Evolutionary conservation across 2,113 vertebrate species (phyloP).

Genomic region (Podiceps cristatus): DNA sequence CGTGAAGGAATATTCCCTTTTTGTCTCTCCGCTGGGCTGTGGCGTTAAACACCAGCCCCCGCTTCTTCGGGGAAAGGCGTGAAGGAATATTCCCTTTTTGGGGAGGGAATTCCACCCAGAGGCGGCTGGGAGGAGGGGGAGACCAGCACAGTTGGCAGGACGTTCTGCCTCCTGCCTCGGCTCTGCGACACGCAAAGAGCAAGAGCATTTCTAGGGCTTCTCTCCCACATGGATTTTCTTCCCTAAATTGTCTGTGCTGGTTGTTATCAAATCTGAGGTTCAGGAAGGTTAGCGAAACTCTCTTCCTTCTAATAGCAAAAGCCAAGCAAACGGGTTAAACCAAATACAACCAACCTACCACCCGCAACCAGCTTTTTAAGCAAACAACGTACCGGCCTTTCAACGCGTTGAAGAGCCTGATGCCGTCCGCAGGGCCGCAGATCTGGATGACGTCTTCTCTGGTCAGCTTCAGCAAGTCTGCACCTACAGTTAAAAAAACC

Average conservation of each 20-base stretch:
- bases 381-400: slow-evolving; percentile 87
- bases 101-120: neutral
- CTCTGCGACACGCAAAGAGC: neutral
- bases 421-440: slow-evolving; percentile 97
- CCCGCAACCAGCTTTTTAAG: neutral
- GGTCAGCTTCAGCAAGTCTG: slow-evolving; percentile 94
- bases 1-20: neutral
- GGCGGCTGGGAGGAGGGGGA: neutral
- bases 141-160: rapidly evolving
- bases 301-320: too few species aligned
- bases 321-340: neutral
- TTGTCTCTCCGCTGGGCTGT: rapidly evolving
- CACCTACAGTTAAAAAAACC: slow-evolving; percentile 73
- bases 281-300: neutral
- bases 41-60: too few species aligned
- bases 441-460: slow-evolving; percentile 98
- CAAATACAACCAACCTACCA: neutral
- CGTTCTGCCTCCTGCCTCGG: neutral
- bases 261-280: neutral
- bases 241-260: neutral
- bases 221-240: neutral
- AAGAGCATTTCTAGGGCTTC: neutral
- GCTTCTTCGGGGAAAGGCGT: neutral
- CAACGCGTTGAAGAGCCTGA: slow-evolving; percentile 94
- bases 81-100: neutral